A percentile compares a stretch with the other conserved stretches of the same genome.
These are phyloP conservation scores for Pogonophryne albipinna DNA, from an alignment of 2,797 vertebrate species.

Conservation along the genomic window DNA sequence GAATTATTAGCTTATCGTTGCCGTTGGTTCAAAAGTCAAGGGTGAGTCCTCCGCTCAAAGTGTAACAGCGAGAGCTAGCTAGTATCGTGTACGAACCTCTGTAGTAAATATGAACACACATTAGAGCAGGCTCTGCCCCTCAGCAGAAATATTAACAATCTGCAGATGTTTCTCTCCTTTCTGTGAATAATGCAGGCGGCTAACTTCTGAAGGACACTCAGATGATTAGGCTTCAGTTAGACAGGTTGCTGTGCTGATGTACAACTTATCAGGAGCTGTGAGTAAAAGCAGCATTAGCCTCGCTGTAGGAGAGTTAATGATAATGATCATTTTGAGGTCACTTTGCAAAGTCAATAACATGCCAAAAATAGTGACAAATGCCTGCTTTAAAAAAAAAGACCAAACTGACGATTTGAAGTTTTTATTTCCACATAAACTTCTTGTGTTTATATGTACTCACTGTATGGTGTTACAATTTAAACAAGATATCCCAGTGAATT, in stretches of 20 bases:
- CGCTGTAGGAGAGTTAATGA: neutral
- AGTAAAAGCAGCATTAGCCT: neutral
- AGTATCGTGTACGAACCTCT: constrained; percentile 1
- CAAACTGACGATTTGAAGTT: neutral
- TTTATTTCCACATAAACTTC: no score
- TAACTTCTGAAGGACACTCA: constrained; percentile 25
- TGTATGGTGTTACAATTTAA: neutral
- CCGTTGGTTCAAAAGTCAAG: constrained; percentile 78
- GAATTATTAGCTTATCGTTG: constrained; percentile 74
- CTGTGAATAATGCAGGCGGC: constrained; percentile 37
- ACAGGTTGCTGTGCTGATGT: neutral
- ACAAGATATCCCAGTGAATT: neutral
- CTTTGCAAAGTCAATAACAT: neutral
- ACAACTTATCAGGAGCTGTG: neutral
- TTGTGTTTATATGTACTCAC: neutral
- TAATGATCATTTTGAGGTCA: neutral
- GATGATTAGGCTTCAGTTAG: constrained; percentile 23
- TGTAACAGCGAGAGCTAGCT: constrained; percentile 54
- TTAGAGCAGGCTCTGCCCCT: neutral
- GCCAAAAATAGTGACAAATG: neutral
- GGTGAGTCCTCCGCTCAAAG: constrained; percentile 76
- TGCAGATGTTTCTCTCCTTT: constrained; percentile 11
- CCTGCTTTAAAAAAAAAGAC: neutral
- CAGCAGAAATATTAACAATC: neutral
- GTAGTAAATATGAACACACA: constrained; percentile 25